Evolutionary conservation across 2,797 vertebrate species (phyloP).

Genomic region (Betta splendens): DNA sequence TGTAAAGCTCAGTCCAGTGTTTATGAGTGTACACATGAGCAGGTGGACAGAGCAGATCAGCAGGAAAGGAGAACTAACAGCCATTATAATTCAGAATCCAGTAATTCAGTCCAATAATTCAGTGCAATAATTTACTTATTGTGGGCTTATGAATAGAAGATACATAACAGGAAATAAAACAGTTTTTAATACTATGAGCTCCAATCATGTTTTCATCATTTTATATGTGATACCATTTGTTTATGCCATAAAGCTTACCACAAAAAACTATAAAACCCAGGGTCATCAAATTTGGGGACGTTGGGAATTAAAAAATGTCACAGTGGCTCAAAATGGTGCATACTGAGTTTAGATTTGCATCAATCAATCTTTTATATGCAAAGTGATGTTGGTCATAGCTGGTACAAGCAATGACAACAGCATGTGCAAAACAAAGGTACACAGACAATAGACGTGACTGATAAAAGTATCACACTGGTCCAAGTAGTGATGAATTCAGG

Average conservation of each 20-base stretch:
- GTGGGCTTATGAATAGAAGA: slow-evolving; percentile 17
- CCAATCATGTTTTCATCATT: no score
- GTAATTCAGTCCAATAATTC: no score
- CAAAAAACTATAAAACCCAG: no score
- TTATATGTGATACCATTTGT: no score
- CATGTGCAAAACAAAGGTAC: background rate
- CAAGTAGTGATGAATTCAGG: slow-evolving; percentile 35
- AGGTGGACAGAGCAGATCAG: slow-evolving; percentile 26
- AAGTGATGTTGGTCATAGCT: background rate
- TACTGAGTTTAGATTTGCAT: background rate
- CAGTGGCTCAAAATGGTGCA: background rate
- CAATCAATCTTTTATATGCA: background rate
- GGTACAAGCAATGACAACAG: background rate
- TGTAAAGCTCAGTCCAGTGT: slow-evolving; percentile 18
- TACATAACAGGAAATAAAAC: no score
- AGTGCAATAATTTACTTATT: slow-evolving; percentile 24
- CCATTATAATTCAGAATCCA: slow-evolving; percentile 18
- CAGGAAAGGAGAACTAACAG: slow-evolving; percentile 13
- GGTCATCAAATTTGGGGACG: no score
- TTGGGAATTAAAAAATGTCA: no score
- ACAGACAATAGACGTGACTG: background rate
- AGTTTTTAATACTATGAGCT: no score
- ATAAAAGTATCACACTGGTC: slow-evolving; percentile 2
- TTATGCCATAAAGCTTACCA: no score
- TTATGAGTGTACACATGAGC: slow-evolving; percentile 21